phyloP scores from a whole-genome alignment of 1,140 invertebrate species.

The Globodera rostochiensis region DNA sequence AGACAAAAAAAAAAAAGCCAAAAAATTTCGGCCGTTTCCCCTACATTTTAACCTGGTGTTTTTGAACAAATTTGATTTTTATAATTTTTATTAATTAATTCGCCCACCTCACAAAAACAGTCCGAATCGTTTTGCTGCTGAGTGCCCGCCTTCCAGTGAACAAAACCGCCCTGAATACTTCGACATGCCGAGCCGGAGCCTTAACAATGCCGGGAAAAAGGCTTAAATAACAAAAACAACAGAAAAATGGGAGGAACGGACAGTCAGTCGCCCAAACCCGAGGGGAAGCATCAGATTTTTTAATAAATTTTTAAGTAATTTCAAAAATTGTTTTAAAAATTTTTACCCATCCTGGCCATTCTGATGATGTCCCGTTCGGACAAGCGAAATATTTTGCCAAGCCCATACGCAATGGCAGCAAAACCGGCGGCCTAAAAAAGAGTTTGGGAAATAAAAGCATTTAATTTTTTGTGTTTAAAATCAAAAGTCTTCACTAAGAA shows the following conservation, averaged over 20 bases:
- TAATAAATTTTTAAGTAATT: constrained; percentile 4
- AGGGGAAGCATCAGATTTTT: too few species aligned
- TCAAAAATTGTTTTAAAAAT: too few species aligned
- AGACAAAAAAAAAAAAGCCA: too few species aligned
- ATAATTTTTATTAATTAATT: not conserved
- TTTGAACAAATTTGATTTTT: not conserved
- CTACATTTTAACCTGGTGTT: not conserved
- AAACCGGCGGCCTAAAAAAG: constrained; percentile 94
- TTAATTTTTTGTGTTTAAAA: too few species aligned
- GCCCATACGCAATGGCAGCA: constrained; percentile 70
- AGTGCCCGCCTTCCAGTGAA: constrained; percentile 81
- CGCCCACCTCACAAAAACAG: constrained; percentile 39
- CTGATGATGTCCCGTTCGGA: constrained; percentile 41
- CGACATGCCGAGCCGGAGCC: constrained; percentile 96
- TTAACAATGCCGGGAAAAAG: constrained; percentile 6
- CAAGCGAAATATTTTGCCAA: constrained; percentile 53
- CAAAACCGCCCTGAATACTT: constrained; percentile 90
- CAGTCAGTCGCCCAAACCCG: too few species aligned
- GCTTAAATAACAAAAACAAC: constrained; percentile 15
- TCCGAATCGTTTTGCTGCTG: constrained; percentile 79
- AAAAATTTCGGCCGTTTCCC: not conserved
- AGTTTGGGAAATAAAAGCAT: too few species aligned
- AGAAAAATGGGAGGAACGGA: too few species aligned
- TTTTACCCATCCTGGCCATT: constrained; percentile 72
- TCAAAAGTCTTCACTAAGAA: too few species aligned